A percentile compares a stretch with the other conserved stretches of the same genome.
Conservation (phyloP, 1,140 invertebrate genomes). For the Brachionus rotundiformis region DNA sequence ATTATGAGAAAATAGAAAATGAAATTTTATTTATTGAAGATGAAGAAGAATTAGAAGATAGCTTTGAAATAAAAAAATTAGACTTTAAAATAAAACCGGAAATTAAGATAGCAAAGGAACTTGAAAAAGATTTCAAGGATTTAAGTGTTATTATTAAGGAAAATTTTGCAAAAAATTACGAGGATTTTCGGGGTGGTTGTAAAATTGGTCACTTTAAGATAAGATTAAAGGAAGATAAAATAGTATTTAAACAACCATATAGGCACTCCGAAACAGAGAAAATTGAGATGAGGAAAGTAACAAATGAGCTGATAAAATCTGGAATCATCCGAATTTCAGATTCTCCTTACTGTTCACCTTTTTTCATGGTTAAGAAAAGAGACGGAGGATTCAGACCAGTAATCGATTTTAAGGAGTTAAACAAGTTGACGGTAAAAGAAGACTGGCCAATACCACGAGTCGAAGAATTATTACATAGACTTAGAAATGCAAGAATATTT, state of each 20-base stretch:
- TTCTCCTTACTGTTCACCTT: not conserved
- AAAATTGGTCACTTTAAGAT: conserved; percentile 7
- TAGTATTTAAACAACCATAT: not conserved
- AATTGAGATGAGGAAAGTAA: not conserved
- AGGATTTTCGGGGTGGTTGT: not conserved
- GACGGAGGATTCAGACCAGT: not conserved
- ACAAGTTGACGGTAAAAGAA: not conserved
- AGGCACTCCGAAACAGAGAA: not conserved
- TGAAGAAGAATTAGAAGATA: not conserved
- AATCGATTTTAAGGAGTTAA: conserved; percentile 28
- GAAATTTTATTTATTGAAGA: not conserved
- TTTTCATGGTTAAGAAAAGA: conserved; percentile 3
- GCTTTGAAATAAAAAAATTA: too few species aligned
- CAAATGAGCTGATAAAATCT: too few species aligned
- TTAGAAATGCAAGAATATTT: not conserved
- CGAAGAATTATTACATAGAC: conserved; percentile 25
- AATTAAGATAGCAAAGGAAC: not conserved
- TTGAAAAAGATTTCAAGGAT: not conserved
- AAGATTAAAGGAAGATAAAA: not conserved
- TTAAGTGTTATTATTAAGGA: not conserved
- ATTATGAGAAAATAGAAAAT: not conserved
- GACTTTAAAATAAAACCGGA: not conserved
- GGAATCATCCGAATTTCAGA: too few species aligned
- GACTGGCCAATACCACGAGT: conserved; percentile 25
- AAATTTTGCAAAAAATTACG: not conserved